Evolutionary conservation across 2,888 invertebrate species (phyloP), one percentile per base, ranked within the genome.

Genomic region (Rhogogaster chlorosoma): DNA sequence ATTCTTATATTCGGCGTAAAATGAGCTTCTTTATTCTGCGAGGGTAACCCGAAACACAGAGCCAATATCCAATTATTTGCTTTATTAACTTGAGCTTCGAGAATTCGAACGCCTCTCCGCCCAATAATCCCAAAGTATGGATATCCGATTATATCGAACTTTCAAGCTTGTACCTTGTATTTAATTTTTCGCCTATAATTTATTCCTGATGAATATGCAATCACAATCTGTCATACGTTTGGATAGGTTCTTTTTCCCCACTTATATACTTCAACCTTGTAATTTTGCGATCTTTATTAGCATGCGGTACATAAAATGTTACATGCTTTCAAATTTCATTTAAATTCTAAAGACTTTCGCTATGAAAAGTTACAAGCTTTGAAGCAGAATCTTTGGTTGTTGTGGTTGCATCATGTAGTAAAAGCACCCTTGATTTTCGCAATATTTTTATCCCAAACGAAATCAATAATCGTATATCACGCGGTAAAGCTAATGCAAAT

Each of bases 1-100:
- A 67, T 87, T 61, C 12, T 57, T 64, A 85, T 53, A 57, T 80
- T 26, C n/a, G 73, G 32, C 3, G 67, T 32, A 73, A 73, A 73
- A 22, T 42, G 73, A 67, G 67, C 61, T 67, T 29, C 32, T 67
- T 67, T 67, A 26, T 15, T 67, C 29, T 32, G 15, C 32, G 64
- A 29, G 64, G 29, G 64, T 67, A 67, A 67, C 64, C 10, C 4
- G 29, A 67, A 67, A 67, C 64, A 64, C 15, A 12, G 64, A 2
- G 15, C 29, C 32, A 67, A 29, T 15, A 67, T 67, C 29, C 64
- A 67, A 67, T 67, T 67, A 67, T 29, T 29, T 32, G 64, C 64
- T 67, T 67, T 67, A 32, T 67, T 67, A 67, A 67, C 15, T 29
- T 15, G 15, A 67, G 10, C 12, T 29, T 32, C 29, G 64, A 26